Conservation (phyloP, 2,797 vertebrate genomes). For the Crocodylus rhombifer region DNA sequence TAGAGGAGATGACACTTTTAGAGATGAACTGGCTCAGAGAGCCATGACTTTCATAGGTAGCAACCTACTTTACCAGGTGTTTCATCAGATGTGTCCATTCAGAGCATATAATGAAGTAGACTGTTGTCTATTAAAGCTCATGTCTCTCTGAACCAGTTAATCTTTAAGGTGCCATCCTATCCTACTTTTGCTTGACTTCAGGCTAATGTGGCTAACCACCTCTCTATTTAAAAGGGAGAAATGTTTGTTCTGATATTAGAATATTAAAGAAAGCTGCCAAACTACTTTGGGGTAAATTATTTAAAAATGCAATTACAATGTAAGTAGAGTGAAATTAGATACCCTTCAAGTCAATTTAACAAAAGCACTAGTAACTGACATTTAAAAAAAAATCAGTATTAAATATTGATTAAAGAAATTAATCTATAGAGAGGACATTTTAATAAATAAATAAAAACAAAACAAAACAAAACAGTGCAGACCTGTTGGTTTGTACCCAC, state of each 20-base stretch:
- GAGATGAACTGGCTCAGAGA: no score
- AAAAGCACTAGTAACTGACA: neutral
- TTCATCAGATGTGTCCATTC: no score
- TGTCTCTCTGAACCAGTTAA: no score
- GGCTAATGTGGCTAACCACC: no score
- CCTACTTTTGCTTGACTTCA: no score
- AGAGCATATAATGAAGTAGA: no score
- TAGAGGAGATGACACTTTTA: no score
- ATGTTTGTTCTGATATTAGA: neutral
- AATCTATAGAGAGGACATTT: conserved; percentile 27
- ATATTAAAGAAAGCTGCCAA: neutral
- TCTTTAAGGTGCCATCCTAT: no score
- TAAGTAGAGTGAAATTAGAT: neutral
- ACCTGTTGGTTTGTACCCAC: conserved; percentile 71
- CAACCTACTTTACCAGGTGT: no score
- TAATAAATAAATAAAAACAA: conserved; percentile 54
- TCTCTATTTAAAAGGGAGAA: neutral
- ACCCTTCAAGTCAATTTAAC: neutral
- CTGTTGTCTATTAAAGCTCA: no score
- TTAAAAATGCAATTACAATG: neutral
- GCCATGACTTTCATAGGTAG: no score
- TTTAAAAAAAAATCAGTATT: neutral
- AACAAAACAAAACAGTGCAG: conserved; percentile 53
- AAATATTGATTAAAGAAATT: conserved; percentile 15
- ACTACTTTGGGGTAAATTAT: neutral